Percentiles rank a stretch among this genome's conserved stretches.
Conservation (phyloP, 2,113 vertebrate genomes). For the Lichenostomus cassidix region DNA sequence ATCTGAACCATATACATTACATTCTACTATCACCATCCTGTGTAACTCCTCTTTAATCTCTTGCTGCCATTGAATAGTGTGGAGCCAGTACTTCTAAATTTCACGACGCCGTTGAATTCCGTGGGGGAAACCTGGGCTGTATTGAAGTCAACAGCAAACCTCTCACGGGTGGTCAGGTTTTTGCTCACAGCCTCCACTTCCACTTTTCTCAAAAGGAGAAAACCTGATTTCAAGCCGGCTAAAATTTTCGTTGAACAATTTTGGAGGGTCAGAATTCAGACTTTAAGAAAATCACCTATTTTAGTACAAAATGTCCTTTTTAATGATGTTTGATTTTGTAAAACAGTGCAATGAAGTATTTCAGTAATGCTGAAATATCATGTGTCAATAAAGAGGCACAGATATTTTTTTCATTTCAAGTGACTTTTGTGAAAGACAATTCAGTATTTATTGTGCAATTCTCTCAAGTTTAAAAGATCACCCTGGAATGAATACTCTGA, state of each 20-base stretch:
- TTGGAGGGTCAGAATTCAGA: background rate
- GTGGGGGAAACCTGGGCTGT: constrained; percentile 21
- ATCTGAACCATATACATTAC: constrained; percentile 37
- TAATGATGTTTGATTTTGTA: background rate
- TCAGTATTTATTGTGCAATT: constrained; percentile 42
- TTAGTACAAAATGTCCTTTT: background rate
- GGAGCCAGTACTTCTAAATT: constrained; percentile 49
- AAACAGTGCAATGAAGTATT: background rate
- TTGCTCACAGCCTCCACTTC: background rate
- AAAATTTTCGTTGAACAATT: background rate
- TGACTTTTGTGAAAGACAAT: constrained; percentile 9
- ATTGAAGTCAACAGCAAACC: constrained; percentile 3
- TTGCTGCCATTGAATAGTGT: constrained; percentile 47
- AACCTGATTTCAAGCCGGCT: background rate
- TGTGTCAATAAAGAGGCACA: background rate
- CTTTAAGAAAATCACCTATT: background rate
- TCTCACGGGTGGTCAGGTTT: constrained; percentile 50
- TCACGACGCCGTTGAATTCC: constrained; percentile 19
- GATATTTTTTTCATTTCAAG: background rate
- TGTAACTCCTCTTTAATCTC: constrained; percentile 54
- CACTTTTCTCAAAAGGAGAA: background rate
- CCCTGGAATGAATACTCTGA: background rate
- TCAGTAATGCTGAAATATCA: background rate
- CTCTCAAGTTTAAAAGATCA: constrained; percentile 40
- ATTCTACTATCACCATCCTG: constrained; percentile 13